Base-by-base conservation (phyloP, 2,113 vertebrate species). In the Scartelaos histophorus region DNA sequence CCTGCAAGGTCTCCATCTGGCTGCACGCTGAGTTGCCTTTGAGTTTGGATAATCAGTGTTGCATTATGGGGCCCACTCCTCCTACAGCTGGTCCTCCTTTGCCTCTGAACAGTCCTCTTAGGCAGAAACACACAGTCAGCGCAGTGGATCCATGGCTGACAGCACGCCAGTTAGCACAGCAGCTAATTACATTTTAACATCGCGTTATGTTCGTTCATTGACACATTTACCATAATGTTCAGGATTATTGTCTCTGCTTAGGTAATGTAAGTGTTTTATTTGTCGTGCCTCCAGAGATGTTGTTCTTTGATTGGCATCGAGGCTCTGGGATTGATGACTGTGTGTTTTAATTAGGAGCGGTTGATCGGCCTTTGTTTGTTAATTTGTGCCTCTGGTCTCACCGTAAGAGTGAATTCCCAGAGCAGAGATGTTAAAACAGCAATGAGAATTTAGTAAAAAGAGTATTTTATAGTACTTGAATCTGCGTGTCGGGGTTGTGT, bases 131-230 rank as follows among this genome's bases (percentile, higher is more conserved):
- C 29, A 51, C 25, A 7, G 13, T 7, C 60, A 24, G 46, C 25
- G 25, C 34, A 34, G 12, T 2, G 64, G 29, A 29, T 66, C 53
- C 67, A 29, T 57, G 66, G 47, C 56, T 49, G 60, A 68, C 49
- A 58, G 45, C 71, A 34, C 29, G 43, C 74, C 34, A 68, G 13
- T 76, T 66, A 58, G 22, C 47, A 19, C 69, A 4, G 54, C 66
- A 11, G 57, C 51, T 73, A 66, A 83, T 81, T 71, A 67, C 17
- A 75, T 70, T 64, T 78, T 75, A 53, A 2, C 61, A 43, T 34
- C 61, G n/a, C 5, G n/a, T 61, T 19, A 64, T 71, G 17, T 22
- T 71, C 21, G 11, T 38, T 58, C 35, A 25, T 46, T 43, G 43
- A 73, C 47, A 43, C 35, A 10, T 69, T 61, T 19, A 1, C 17